Evolutionary conservation across 2,888 invertebrate species (phyloP).

Genomic region (Synanthedon tipuliformis): DNA sequence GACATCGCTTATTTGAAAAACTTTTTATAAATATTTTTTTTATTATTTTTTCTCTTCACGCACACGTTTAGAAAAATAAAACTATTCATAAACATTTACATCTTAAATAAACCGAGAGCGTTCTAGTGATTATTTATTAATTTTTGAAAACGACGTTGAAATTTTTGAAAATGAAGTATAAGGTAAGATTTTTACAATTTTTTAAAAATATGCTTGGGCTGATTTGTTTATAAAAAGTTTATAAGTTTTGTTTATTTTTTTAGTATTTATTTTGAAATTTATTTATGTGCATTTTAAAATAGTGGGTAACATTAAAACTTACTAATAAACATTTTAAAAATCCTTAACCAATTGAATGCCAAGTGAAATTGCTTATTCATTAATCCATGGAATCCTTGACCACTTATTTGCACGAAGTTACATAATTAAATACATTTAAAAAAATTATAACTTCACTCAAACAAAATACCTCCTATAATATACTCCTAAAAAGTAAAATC

Average conservation of each 20-base stretch:
- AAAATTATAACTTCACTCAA: too few relatives aligned
- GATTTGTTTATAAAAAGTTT: too few relatives aligned
- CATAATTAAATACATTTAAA: not conserved
- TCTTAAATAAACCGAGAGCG: not conserved
- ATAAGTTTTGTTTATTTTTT: too few relatives aligned
- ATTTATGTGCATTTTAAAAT: too few relatives aligned
- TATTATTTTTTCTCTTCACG: not conserved
- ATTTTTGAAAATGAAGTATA: conserved; percentile 8
- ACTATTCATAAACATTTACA: not conserved
- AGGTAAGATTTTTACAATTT: conserved; percentile 2
- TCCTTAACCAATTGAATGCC: too few relatives aligned
- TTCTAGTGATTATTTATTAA: not conserved
- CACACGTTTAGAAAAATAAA: not conserved
- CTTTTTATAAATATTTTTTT: not conserved
- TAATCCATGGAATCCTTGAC: not conserved
- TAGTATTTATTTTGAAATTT: too few relatives aligned
- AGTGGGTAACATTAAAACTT: too few relatives aligned
- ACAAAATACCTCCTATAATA: too few relatives aligned
- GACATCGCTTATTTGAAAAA: not conserved
- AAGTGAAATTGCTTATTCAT: not conserved
- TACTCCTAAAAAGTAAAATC: too few relatives aligned
- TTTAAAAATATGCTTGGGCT: too few relatives aligned
- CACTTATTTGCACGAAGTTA: not conserved
- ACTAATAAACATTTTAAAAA: too few relatives aligned
- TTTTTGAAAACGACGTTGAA: not conserved